phyloP scores from a whole-genome alignment of 2,888 invertebrate species.

The Drosophila paucipuncta region DNA sequence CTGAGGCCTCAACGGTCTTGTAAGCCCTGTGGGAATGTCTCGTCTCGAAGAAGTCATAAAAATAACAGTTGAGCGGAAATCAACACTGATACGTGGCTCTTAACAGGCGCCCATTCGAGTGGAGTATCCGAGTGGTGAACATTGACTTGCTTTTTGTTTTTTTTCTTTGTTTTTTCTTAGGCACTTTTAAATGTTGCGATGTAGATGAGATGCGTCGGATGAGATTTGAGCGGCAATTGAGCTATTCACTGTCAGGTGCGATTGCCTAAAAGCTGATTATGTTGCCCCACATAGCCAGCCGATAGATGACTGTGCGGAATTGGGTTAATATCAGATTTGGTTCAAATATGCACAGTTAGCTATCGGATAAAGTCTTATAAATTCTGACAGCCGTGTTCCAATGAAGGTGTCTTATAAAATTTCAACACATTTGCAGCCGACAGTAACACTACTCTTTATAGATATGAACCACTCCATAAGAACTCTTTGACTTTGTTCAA shows the following conservation, averaged over 20 bases:
- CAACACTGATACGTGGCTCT: slow-evolving; percentile 63
- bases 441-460: background rate
- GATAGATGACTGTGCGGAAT: slow-evolving; percentile 57
- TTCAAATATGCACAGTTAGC: slow-evolving; percentile 26
- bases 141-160: slow-evolving; percentile 28
- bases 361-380: background rate
- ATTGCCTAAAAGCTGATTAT: slow-evolving; percentile 52
- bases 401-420: background rate
- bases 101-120: slow-evolving; percentile 43
- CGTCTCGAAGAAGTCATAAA: slow-evolving; percentile 69
- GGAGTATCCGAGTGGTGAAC: slow-evolving; percentile 41
- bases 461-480: background rate
- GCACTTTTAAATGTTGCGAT: slow-evolving; percentile 44
- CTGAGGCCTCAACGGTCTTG: slow-evolving; percentile 4
- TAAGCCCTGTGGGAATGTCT: slow-evolving; percentile 67
- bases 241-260: slow-evolving; percentile 42
- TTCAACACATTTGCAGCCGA: background rate
- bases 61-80: slow-evolving; percentile 76
- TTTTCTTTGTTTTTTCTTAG: slow-evolving; percentile 21
- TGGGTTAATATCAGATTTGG: slow-evolving; percentile 45
- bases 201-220: slow-evolving; percentile 34
- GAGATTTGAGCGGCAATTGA: slow-evolving; percentile 44
- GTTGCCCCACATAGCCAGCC: slow-evolving; percentile 42
- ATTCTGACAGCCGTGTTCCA: background rate
- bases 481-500: background rate